Base-by-base conservation (phyloP, 1,140 invertebrate species). In the Gonatopus flavifemur region DNA sequence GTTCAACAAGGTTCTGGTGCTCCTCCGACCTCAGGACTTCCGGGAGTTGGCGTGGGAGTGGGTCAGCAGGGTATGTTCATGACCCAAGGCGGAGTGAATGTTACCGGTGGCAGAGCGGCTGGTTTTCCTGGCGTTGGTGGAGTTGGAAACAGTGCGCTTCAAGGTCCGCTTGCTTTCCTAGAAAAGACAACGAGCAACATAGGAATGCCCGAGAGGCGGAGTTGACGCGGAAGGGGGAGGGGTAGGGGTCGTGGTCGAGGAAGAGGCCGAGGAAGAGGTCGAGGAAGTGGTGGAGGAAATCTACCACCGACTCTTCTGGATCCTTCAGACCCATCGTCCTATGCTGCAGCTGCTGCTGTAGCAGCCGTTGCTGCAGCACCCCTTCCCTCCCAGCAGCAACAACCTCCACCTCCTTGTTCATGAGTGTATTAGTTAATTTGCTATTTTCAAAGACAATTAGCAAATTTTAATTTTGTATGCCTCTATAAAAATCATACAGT, bases 101-200 rank as follows among this genome's bases (percentile, higher is more conserved):
- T 62, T 10, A 40, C 54, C 15, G 62, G 65, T 13, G 65, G 51
- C 22, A 46, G 67, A 35, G 45, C 50, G 2, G 49, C 59, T 16
- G 67, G 67, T 9, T 73, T 76, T 30, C 62, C 68, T 1, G 32
- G 32, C 8, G 70, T 74, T 7, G 67, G 62, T 31, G 62, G 62
- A 33, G 68, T 74, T 8, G 74, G 72, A 12, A 72, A 51, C 44
- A 80, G 76, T 25, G 66, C 80, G 7, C 67, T 86, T 18, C 85
- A 86, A 51, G 84, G 85, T 24, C 86, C 86, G 6, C 66, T 87
- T 43, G 85, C 86, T 8, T 87, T 81, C 59, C 73, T 88, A 36
- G 86, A 88, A 72, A 86, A 87, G 76, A 88, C 85, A 49, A 86
- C 86, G 61, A 86, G 85, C 69, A 86, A 85, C 64, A 87, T 88